Base-by-base conservation (phyloP, 2,888 invertebrate genomes). In the Esperia sulphurella region DNA sequence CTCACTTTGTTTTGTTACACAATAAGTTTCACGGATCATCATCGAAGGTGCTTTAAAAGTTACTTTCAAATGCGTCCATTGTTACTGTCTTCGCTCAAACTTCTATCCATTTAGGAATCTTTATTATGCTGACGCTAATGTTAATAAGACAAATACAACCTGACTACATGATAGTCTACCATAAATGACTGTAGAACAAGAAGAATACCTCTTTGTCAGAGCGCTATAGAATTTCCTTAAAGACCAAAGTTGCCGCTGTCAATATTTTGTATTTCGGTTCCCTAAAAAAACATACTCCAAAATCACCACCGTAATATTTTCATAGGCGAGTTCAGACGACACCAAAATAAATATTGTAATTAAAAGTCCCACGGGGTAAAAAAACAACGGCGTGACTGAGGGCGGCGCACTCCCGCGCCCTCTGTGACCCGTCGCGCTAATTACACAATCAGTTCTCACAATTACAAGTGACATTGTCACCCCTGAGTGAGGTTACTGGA, bases 401-500 rank as follows among this genome's bases (percentile, higher is more conserved):
- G 84, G 82, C 69, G 76, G 58, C 58, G 52, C 59, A 61, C 76
- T 86, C 86, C 82, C 87, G 84, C 85, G 86, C 85, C 85, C 88
- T 75, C 73, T 61, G 73, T 67, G 81, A 74, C 79, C 78, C 69
- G 77, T 74, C 81, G 79, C 75, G 79, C 85, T 88, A 89, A 88
- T 89, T 86, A 87, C 71, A 60, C 79, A 79, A 81, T 84, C 81
- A 85, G 85, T 88, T 89, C 88, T 84, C 88, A 89, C 88, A 86
- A 85, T 87, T 86, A 86, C 63, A 65, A 65, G 62, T 66, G 71
- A 71, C 75, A 71, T 58, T 59, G 55, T 57, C 62, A 61, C 54
- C 49, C 58, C 53, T 56, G 55, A 58, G 57, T 50, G 53, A 45
- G 45, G 47, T 21, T 29, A 13, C 42, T 21, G 28, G 35, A n/a